These are phyloP conservation scores for Cyprinodon brontotheroides DNA, from an alignment of 2,113 vertebrate species.

Conservation along the genomic window DNA sequence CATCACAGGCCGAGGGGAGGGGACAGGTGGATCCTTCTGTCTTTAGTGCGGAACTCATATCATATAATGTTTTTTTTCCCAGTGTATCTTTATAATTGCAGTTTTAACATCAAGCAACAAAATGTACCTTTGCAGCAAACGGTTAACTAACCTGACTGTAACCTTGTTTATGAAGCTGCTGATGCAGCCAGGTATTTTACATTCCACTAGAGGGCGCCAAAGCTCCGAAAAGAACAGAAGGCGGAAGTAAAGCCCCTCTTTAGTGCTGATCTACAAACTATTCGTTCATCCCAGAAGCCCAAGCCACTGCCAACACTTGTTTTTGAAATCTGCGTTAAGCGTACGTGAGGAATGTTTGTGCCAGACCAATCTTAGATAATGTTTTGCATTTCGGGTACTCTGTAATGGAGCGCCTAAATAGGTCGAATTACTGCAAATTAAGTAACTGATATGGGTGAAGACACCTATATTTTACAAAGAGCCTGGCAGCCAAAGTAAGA, in stretches of 20 bases:
- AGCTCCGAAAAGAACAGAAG: not conserved
- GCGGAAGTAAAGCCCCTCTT: not conserved
- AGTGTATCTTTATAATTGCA: too few species aligned
- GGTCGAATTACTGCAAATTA: not conserved
- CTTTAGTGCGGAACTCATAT: not conserved
- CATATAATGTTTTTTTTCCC: too few species aligned
- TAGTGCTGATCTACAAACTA: conserved; percentile 26
- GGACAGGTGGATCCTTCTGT: not conserved
- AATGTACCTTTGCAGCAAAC: not conserved
- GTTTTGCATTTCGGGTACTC: conserved; percentile 20
- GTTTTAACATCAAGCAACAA: not conserved
- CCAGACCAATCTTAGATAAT: not conserved
- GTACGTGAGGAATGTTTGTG: not conserved
- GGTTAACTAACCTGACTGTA: not conserved
- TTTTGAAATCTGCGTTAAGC: not conserved
- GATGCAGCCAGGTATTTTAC: not conserved
- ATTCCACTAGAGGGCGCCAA: conserved; percentile 11
- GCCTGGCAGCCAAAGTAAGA: conserved; percentile 30
- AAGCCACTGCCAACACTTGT: not conserved
- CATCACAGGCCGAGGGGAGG: not conserved
- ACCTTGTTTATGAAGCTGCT: conserved; percentile 20
- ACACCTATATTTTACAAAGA: not conserved
- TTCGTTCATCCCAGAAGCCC: rapidly evolving
- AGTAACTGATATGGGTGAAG: conserved; percentile 39
- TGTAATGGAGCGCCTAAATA: not conserved